Evolutionary conservation across 2,888 invertebrate species (phyloP).

Genomic region (Hololepta plana): DNA sequence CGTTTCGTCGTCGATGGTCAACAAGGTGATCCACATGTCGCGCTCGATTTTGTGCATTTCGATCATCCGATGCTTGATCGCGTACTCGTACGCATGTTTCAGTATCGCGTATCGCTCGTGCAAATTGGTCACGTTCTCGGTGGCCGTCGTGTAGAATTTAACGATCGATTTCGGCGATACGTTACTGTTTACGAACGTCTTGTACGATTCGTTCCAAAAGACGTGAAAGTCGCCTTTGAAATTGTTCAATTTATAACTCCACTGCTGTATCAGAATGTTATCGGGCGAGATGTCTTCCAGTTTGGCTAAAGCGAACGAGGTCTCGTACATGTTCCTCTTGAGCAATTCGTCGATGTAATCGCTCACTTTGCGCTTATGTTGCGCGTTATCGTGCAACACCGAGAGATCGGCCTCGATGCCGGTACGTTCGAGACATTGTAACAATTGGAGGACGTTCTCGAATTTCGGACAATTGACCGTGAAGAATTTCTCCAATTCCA

Average conservation of each 20-base stretch:
- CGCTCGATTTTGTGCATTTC: conserved; percentile 18
- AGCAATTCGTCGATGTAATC: conserved; percentile 36
- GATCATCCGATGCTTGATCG: conserved; percentile 15
- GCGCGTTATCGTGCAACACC: conserved; percentile 14
- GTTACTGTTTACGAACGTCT: conserved; percentile 38
- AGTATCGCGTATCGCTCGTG: conserved; percentile 31
- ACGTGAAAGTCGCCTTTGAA: conserved; percentile 27
- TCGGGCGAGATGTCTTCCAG: conserved; percentile 30
- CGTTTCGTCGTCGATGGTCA: conserved; percentile 6
- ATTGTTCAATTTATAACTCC: conserved; percentile 32
- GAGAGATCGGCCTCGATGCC: conserved; percentile 23
- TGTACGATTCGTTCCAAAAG: conserved; percentile 42
- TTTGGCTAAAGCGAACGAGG: conserved; percentile 39
- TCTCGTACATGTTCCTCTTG: conserved; percentile 31
- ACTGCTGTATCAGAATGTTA: conserved; percentile 34
- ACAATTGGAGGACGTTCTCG: conserved; percentile 12
- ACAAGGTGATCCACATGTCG: conserved; percentile 20
- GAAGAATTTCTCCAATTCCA: conserved; percentile 38
- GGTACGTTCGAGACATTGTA: conserved; percentile 8
- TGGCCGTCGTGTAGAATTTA: conserved; percentile 40
- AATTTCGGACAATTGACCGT: conserved; percentile 28
- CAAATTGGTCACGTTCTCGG: conserved; percentile 29
- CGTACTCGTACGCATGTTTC: conserved; percentile 22
- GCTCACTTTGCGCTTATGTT: conserved; percentile 29
- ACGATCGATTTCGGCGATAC: conserved; percentile 43